These are phyloP conservation scores for Xylocopa sonorina DNA, from an alignment of 1,140 invertebrate species.

Conservation along the genomic window DNA sequence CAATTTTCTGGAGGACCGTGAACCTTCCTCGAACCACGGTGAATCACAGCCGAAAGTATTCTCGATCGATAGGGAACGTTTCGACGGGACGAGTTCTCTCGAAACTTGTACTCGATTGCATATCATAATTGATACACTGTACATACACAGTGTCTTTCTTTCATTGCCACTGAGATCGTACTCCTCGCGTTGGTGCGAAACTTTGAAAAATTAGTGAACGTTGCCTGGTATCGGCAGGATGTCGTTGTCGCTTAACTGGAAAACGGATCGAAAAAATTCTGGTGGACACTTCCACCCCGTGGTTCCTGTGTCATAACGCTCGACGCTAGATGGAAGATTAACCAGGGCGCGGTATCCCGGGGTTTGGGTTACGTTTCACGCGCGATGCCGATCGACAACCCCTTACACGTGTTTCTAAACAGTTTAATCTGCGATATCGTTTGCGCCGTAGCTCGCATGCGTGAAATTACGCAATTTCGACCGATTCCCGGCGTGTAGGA, in stretches of 20 bases:
- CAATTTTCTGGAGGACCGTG: slow-evolving; percentile 60
- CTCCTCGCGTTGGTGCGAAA: too few relatives aligned
- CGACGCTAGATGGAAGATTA: slow-evolving; percentile 12
- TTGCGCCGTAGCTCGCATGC: slow-evolving; percentile 32
- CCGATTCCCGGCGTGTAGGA: slow-evolving; percentile 15
- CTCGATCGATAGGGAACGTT: not conserved
- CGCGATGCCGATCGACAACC: slow-evolving; percentile 45
- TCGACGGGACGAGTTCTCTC: not conserved
- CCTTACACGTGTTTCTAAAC: slow-evolving; percentile 53
- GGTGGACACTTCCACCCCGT: not conserved
- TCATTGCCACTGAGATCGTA: too few relatives aligned
- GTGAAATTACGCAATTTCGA: slow-evolving; percentile 53
- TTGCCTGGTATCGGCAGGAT: too few relatives aligned
- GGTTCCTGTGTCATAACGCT: not conserved
- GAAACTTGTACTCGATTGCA: too few relatives aligned
- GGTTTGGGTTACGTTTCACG: slow-evolving; percentile 29
- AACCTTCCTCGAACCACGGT: slow-evolving; percentile 7
- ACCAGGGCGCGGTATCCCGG: too few relatives aligned
- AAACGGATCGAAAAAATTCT: not conserved
- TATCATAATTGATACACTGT: too few relatives aligned
- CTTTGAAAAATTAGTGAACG: too few relatives aligned
- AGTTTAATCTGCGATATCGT: slow-evolving; percentile 45
- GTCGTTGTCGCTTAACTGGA: not conserved
- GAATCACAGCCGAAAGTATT: slow-evolving; percentile 24
- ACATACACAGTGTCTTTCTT: too few relatives aligned